Base-by-base conservation (phyloP, 2,888 invertebrate genomes). In the Hemithea aestivaria region DNA sequence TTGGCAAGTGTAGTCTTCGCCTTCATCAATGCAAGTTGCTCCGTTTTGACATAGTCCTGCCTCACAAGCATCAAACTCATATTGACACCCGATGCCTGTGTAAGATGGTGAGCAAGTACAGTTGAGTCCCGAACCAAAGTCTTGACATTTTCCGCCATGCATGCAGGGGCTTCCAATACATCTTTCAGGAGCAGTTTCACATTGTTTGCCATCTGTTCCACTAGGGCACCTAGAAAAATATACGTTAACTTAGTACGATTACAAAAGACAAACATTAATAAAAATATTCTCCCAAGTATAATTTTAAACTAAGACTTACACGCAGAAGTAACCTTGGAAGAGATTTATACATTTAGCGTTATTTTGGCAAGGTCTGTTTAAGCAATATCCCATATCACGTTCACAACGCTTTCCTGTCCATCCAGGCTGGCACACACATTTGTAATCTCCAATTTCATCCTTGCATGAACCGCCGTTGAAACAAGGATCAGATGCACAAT, bases 141-240 rank as follows among this genome's bases (percentile, higher is more conserved):
- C 98, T 80, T 96, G 96, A 61, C 98, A 98, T 68, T 94, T 94
- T 34, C 98, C 98, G 27, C 94, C 96, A 63, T 98, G 97, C 95
- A 97, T 97, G 70, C 98, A 98, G 2, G 96, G 96, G 62, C 93
- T 93, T 12, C 96, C 96, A 43, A 96, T 94, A 69, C 96, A 96
- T 49, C 98, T 91, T 78, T 98, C 97, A 2, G 98, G 98, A 0
- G 98, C 97, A 0, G 96, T 96, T 81, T 98, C 97, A 73, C 98
- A 98, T 72, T 97, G 94, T 77, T 98, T 97, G 6, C 98, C 98
- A 65, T 97, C 97, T 0, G 97, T 98, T 57, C 98, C 97, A 48
- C 95, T 96, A 27, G 96, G 96, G 64, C 97, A 97, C 6, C 93
- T 94, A 57, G 33, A 71, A 71, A 27, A 35, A 36, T 34, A 11